Conservation (phyloP, 2,888 invertebrate species). For the Acleris cristana region DNA sequence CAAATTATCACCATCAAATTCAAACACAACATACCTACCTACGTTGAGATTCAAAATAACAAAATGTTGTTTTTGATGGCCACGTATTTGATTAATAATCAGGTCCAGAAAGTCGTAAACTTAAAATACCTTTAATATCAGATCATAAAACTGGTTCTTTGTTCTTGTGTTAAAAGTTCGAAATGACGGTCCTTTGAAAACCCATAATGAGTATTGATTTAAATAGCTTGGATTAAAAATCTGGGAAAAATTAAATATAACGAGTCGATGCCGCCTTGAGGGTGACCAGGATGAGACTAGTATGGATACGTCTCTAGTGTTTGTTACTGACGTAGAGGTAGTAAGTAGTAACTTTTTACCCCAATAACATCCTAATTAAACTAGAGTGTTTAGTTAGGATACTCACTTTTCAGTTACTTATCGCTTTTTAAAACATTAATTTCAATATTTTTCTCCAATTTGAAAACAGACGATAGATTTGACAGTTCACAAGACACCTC, state of each 20-base stretch:
- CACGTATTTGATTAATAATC: conserved; percentile 73
- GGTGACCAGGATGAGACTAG: conserved; percentile 49
- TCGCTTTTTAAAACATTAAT: no score
- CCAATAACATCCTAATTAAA: background rate
- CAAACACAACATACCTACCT: background rate
- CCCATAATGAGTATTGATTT: conserved; percentile 83
- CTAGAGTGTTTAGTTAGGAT: no score
- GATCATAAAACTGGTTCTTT: conserved; percentile 80
- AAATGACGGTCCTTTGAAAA: conserved; percentile 80
- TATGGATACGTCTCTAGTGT: conserved; percentile 52
- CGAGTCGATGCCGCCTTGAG: conserved; percentile 71
- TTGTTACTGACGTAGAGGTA: conserved; percentile 1
- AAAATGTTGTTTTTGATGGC: conserved; percentile 46
- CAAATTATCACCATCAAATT: background rate
- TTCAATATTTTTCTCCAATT: no score
- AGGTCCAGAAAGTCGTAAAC: conserved; percentile 70
- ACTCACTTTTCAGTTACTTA: no score
- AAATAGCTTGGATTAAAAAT: conserved; percentile 80
- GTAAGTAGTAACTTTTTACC: background rate
- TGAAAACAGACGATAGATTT: no score
- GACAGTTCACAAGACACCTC: no score
- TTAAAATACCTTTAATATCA: conserved; percentile 78
- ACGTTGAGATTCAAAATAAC: background rate
- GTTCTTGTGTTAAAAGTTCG: conserved; percentile 72
- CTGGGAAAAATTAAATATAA: conserved; percentile 78